Evolutionary conservation across 2,888 invertebrate species (phyloP).

Genomic region (Agonum fuliginosum): DNA sequence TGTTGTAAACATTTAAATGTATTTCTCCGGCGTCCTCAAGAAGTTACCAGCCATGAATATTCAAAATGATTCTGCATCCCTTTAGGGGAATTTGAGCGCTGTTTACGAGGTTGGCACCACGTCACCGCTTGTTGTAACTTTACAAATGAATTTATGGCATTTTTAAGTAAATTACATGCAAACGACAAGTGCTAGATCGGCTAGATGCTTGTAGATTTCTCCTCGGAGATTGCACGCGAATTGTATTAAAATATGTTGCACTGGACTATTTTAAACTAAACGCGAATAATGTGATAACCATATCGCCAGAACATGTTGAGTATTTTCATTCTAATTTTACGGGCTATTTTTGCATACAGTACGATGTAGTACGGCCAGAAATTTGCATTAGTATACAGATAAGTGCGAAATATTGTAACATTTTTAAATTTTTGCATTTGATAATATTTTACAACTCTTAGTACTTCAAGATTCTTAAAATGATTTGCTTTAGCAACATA

Average conservation of each 20-base stretch:
- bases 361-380: no score
- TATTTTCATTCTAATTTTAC: constrained; percentile 33
- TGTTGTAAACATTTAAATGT: constrained; percentile 33
- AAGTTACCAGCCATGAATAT: constrained; percentile 31
- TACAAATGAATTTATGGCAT: constrained; percentile 54
- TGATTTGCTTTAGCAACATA: no score
- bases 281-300: not conserved
- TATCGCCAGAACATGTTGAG: constrained; percentile 11
- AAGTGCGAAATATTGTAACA: no score
- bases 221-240: constrained; percentile 21
- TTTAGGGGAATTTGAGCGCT: constrained; percentile 31
- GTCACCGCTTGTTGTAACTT: constrained; percentile 39
- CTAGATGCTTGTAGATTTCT: constrained; percentile 38
- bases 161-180: constrained; percentile 53
- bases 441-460: no score
- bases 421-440: no score
- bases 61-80: constrained; percentile 25
- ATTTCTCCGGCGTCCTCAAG: constrained; percentile 10
- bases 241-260: constrained; percentile 42
- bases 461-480: no score
- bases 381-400: no score
- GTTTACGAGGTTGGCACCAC: constrained; percentile 41
- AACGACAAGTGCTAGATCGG: constrained; percentile 43
- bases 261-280: constrained; percentile 31
- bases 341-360: no score